phyloP scores from a whole-genome alignment of 1,140 invertebrate species.

The Antheraea mylitta region DNA sequence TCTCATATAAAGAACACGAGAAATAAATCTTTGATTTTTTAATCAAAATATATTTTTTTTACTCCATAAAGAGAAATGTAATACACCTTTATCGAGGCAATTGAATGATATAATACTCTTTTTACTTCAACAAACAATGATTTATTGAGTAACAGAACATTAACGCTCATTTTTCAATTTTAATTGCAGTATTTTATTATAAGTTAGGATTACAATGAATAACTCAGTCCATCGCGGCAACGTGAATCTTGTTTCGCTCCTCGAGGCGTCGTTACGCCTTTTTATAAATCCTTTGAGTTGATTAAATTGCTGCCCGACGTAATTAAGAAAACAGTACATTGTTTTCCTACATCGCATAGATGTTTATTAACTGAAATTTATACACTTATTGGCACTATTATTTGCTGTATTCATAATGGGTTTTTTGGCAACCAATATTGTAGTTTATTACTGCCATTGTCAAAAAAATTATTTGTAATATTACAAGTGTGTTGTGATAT shows the following conservation, averaged over 20 bases:
- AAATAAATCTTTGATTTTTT: too few relatives aligned
- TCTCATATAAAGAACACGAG: too few relatives aligned
- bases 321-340: constrained; percentile 1
- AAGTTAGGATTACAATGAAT: not conserved
- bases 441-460: too few relatives aligned
- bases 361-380: not conserved
- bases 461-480: too few relatives aligned
- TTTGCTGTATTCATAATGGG: not conserved
- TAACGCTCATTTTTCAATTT: not conserved
- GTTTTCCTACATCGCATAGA: not conserved
- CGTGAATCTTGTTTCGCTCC: not conserved
- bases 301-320: constrained; percentile 2
- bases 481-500: too few relatives aligned
- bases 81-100: too few relatives aligned
- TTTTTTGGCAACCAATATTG: too few relatives aligned
- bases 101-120: too few relatives aligned
- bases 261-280: not conserved
- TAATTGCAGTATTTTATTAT: not conserved
- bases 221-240: not conserved
- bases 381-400: not conserved
- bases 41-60: too few relatives aligned
- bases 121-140: too few relatives aligned
- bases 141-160: not conserved
- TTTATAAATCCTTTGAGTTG: constrained; percentile 3
- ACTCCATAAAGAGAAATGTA: too few relatives aligned